phyloP scores from a whole-genome alignment of 2,888 invertebrate species.

The Anodontia alba region DNA sequence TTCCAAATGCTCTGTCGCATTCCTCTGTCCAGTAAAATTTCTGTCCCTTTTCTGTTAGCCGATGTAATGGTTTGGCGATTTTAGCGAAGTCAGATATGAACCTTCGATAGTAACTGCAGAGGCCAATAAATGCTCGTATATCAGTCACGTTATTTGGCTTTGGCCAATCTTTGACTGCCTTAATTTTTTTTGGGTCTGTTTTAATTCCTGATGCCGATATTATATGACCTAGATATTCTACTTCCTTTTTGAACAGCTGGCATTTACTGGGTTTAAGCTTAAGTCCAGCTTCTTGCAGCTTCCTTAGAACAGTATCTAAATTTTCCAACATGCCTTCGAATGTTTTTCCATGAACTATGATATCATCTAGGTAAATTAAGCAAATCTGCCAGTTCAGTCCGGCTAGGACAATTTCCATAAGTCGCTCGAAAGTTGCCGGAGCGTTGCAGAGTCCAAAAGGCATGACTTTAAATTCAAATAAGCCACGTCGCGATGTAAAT shows the following conservation, averaged over 20 bases:
- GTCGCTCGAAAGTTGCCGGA: too few species aligned
- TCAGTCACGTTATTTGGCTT: constrained; percentile 25
- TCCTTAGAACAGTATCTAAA: constrained; percentile 14
- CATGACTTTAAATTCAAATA: too few species aligned
- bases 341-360: too few species aligned
- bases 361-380: too few species aligned
- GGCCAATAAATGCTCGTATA: too few species aligned
- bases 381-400: too few species aligned
- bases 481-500: background rate
- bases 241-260: too few species aligned
- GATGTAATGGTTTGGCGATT: background rate
- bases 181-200: constrained; percentile 33
- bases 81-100: background rate
- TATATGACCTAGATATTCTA: too few species aligned
- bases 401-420: constrained; percentile 40
- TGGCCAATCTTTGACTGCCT: constrained; percentile 31
- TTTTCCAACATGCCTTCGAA: constrained; percentile 26
- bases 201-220: too few species aligned
- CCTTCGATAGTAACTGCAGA: background rate
- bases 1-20: constrained; percentile 24
- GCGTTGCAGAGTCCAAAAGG: too few species aligned
- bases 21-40: constrained; percentile 26
- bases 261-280: too few species aligned
- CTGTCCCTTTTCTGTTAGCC: constrained; percentile 33
- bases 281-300: constrained; percentile 8